A percentile compares a stretch with the other conserved stretches of the same genome.
Evolutionary conservation across 2,888 invertebrate species (phyloP).

Genomic region (Myopa tessellatipennis): DNA sequence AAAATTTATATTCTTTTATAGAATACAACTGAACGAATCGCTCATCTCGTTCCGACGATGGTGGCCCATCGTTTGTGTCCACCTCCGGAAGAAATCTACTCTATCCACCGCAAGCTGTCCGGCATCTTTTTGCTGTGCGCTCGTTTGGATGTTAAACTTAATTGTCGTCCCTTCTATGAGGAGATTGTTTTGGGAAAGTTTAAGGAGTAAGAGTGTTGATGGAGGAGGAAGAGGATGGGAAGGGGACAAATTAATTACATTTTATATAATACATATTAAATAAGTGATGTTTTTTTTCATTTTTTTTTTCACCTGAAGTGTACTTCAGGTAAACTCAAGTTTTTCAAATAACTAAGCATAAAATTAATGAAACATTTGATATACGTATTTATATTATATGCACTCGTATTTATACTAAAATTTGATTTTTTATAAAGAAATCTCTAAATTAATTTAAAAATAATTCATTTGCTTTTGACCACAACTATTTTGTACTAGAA

Average conservation of each 20-base stretch:
- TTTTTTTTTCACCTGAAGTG: neutral
- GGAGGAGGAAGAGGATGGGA: no score
- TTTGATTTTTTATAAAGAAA: neutral
- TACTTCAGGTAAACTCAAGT: no score
- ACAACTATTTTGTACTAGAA: no score
- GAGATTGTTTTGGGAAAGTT: slow-evolving; percentile 74
- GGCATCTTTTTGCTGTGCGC: slow-evolving; percentile 94
- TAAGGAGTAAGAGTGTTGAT: slow-evolving; percentile 48
- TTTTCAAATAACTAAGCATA: neutral
- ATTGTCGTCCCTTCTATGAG: slow-evolving; percentile 86
- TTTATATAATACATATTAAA: no score
- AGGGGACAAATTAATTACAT: no score
- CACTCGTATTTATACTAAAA: neutral
- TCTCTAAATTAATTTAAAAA: no score
- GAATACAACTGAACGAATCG: slow-evolving; percentile 81
- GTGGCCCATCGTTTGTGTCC: slow-evolving; percentile 93
- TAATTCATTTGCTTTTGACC: no score
- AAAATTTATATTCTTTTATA: slow-evolving; percentile 41
- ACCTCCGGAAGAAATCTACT: slow-evolving; percentile 98
- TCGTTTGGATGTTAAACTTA: slow-evolving; percentile 83
- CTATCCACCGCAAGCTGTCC: slow-evolving; percentile 95
- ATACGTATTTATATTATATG: no score
- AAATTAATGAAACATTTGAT: neutral
- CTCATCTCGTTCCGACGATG: slow-evolving; percentile 91
- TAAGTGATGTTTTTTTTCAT: neutral